These are phyloP conservation scores for Styela plicata DNA, from an alignment of 23 tunicate species.

Conservation along the genomic window DNA sequence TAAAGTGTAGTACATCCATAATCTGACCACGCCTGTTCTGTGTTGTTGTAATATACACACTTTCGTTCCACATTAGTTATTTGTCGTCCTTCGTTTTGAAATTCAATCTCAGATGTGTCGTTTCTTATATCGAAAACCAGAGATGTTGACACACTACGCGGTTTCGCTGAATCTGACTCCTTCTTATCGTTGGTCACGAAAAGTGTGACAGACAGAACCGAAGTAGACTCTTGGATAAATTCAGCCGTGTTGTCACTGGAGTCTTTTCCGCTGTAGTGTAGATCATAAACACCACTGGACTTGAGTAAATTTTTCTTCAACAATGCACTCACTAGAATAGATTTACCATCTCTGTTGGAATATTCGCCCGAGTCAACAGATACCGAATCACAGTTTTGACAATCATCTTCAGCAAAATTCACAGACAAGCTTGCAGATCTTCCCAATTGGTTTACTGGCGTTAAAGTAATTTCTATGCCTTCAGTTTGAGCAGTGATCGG, in stretches of 20 bases:
- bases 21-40: constrained; percentile 27
- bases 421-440: not conserved
- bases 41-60: constrained; percentile 1
- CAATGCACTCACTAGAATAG: not conserved
- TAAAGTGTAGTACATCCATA: constrained; percentile 30
- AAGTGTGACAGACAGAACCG: constrained; percentile 10
- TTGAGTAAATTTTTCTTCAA: not conserved
- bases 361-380: not conserved
- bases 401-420: not conserved
- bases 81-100: not conserved
- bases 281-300: not conserved
- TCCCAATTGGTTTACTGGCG: not conserved
- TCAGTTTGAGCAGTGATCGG: not conserved
- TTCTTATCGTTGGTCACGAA: not conserved
- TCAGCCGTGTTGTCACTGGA: not conserved
- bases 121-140: constrained; percentile 1
- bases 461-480: not conserved
- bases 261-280: not conserved
- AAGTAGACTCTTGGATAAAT: not conserved
- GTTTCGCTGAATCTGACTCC: not conserved
- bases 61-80: not conserved
- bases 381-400: not conserved
- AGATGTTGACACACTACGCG: not conserved
- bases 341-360: not conserved
- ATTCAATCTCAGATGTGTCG: constrained; percentile 1